phyloP scores from a whole-genome alignment of 92 coral and sea anemone genomes.

The Epizoanthus rinbou region DNA sequence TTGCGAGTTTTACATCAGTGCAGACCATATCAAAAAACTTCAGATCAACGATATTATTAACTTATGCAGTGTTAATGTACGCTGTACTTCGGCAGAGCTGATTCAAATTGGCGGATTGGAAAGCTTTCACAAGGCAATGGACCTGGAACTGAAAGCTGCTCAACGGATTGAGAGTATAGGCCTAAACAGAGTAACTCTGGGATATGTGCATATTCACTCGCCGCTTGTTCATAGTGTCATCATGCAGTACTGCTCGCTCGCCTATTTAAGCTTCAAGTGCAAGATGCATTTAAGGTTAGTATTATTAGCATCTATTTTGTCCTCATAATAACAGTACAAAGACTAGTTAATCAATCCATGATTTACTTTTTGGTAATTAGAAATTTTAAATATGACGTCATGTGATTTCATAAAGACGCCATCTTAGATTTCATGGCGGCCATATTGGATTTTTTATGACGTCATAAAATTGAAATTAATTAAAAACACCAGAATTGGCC shows the following conservation, averaged over 20 bases:
- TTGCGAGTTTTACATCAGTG: conserved; percentile 51
- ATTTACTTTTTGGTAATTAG: too few relatives aligned
- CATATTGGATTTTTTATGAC: too few relatives aligned
- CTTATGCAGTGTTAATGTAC: conserved; percentile 48
- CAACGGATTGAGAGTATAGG: conserved; percentile 49
- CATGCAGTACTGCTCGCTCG: conserved; percentile 61
- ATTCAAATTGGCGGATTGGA: conserved; percentile 64
- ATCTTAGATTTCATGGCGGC: too few relatives aligned
- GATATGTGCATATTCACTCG: conserved; percentile 44
- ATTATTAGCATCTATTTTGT: not conserved
- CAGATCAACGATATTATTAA: conserved; percentile 63
- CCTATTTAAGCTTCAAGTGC: conserved; percentile 49
- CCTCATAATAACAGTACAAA: not conserved
- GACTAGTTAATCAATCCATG: too few relatives aligned
- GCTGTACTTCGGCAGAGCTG: conserved; percentile 50
- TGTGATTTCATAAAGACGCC: too few relatives aligned
- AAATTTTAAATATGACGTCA: too few relatives aligned
- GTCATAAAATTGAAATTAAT: too few relatives aligned
- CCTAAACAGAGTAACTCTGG: conserved; percentile 50
- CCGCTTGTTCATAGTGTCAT: conserved; percentile 55
- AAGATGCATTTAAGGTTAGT: conserved; percentile 61
- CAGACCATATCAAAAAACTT: conserved; percentile 57
- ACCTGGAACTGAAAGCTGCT: conserved; percentile 50
- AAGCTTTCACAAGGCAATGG: conserved; percentile 53
- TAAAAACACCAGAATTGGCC: too few relatives aligned